phyloP scores from a whole-genome alignment of 1,140 invertebrate species.

The Aphelenchoides avenae region DNA sequence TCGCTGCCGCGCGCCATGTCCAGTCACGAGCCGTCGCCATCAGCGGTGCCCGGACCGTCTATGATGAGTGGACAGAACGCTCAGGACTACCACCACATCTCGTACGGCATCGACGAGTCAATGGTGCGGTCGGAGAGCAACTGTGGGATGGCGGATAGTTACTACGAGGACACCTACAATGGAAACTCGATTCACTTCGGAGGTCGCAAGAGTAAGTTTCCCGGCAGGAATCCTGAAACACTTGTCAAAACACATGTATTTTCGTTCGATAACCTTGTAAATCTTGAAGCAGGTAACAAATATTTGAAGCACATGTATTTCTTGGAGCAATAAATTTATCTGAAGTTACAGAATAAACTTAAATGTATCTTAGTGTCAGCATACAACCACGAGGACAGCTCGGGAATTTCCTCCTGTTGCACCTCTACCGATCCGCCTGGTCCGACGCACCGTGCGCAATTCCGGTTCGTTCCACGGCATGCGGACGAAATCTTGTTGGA shows the following conservation, averaged over 20 bases:
- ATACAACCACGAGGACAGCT: slow-evolving; percentile 26
- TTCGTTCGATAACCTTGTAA: no score
- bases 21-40: no score
- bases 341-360: slow-evolving; percentile 7
- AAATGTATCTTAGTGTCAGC: slow-evolving; percentile 18
- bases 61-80: no score
- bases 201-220: slow-evolving; percentile 39
- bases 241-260: not conserved
- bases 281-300: no score
- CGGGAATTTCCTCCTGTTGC: slow-evolving; percentile 49
- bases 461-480: slow-evolving; percentile 89
- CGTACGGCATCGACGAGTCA: slow-evolving; percentile 41
- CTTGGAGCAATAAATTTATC: not conserved
- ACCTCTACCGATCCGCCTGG: slow-evolving; percentile 71
- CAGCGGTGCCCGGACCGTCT: no score
- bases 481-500: slow-evolving; percentile 90
- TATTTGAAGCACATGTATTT: slow-evolving; percentile 1
- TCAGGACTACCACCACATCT: no score
- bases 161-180: slow-evolving; percentile 54
- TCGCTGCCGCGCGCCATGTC: no score
- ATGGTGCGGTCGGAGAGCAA: slow-evolving; percentile 25
- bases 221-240: slow-evolving; percentile 6
- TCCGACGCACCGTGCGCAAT: slow-evolving; percentile 86
- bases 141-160: slow-evolving; percentile 48
- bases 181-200: slow-evolving; percentile 32